Percentiles rank a stretch among this genome's conserved stretches.
Evolutionary conservation across 2,113 vertebrate species (phyloP).

Genomic region (Vimba vimba): DNA sequence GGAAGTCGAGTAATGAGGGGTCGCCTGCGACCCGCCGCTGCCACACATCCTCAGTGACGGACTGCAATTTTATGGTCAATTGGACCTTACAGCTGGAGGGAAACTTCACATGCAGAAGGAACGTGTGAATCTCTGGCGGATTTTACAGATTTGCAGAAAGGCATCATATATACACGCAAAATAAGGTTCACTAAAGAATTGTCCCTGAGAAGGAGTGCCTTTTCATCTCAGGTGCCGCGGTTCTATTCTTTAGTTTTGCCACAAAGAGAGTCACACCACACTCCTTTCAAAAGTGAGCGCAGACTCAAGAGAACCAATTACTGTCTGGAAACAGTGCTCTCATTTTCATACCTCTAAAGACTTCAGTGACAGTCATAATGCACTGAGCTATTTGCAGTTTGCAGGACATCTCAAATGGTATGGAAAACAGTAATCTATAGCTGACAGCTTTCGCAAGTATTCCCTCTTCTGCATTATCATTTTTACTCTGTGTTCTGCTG

Average conservation of each 20-base stretch:
- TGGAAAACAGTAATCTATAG: constrained; percentile 38
- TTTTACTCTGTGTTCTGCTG: constrained; percentile 8
- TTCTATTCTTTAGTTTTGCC: constrained; percentile 29
- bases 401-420: constrained; percentile 35
- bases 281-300: constrained; percentile 1
- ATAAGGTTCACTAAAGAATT: constrained; percentile 5
- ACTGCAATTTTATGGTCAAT: constrained; percentile 54
- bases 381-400: constrained; percentile 33
- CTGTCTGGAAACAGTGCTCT: constrained; percentile 48
- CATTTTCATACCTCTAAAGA: constrained; percentile 42
- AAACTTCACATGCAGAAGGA: constrained; percentile 30
- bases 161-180: background rate
- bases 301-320: constrained; percentile 46
- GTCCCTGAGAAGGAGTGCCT: background rate
- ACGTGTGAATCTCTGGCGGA: background rate
- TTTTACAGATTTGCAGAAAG: constrained; percentile 8
- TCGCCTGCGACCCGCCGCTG: constrained; percentile 43
- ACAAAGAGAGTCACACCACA: constrained; percentile 12
- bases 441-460: constrained; percentile 27
- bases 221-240: background rate
- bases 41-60: constrained; percentile 43
- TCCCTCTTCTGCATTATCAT: background rate
- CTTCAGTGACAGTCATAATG: constrained; percentile 19
- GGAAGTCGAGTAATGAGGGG: constrained; percentile 56
- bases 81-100: constrained; percentile 40